Evolutionary conservation across 2,888 invertebrate species (phyloP), one percentile per base, ranked within the genome.

Genomic region (Pandemis cinnamomeana): DNA sequence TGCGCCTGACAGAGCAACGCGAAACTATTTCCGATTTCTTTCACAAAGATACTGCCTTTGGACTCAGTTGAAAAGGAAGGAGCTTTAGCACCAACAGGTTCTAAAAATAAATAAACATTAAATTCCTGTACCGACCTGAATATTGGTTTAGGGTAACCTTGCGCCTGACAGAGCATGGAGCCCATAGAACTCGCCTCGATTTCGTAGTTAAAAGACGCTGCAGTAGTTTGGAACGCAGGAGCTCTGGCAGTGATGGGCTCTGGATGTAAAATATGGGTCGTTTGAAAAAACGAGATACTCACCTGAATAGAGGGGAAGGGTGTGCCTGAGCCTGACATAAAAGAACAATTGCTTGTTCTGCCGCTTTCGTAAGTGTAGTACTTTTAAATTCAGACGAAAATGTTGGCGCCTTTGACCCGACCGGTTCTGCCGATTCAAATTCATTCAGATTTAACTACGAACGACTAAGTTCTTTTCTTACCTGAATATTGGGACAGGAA

Each of bases 311-410:
- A 75, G 96, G 96, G 83, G 95, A 91, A 78, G 96, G 96, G 83
- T 95, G 95, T 76, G 95, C 95, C 90, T 96, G 96, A 71, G 96
- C 96, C 84, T 96, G 96, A 87, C 96, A 96, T 77, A 96, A 93
- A 76, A 97, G 89, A 81, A 95, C 95, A 83, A 96, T 95, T 79
- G 92, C 93, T 83, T 95, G 94, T 68, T 89, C 88, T 72, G 91
- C 87, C 72, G 89, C 85, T 90, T 95, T 95, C 78, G 95, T 95
- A 78, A 95, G 94, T 80, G 95, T 95, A 77, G 95, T 95, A 81
- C 95, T 95, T 89, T 95, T 95, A 87, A 90, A 94, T 85, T 94
- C 94, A 86, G 88, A 82, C 58, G 94, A 94, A 88, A 95, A 95
- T 74, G 95, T 90, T 15, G 95, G 95, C 81, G 95, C 95, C 88